phyloP scores from a whole-genome alignment of 2,113 vertebrate genomes.

The Elaphurus davidianus region DNA sequence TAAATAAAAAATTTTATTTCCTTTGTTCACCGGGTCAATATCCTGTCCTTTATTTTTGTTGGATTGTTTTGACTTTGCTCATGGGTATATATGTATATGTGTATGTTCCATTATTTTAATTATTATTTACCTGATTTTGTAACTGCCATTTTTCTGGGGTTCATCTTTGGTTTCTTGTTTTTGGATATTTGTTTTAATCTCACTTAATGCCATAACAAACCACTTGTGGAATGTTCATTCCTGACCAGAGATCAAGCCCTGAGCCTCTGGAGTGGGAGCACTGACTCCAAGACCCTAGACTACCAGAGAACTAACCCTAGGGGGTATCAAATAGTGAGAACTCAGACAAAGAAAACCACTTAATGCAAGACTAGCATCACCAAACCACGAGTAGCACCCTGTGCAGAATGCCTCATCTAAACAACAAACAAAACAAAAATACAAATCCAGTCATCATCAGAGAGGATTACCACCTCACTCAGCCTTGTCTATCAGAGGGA shows the following conservation, averaged over 20 bases:
- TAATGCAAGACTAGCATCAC: not conserved
- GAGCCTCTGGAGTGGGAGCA: not conserved
- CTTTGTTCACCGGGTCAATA: not conserved
- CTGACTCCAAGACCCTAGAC: not conserved
- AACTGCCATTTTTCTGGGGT: not conserved
- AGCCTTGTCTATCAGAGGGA: not conserved
- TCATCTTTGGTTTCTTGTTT: not conserved
- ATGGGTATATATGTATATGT: not conserved
- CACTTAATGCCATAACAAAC: not conserved
- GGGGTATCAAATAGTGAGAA: not conserved
- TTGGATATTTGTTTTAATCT: not conserved
- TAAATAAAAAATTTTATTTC: not conserved
- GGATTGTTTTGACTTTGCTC: not conserved
- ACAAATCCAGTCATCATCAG: not conserved
- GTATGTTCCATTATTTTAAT: not conserved
- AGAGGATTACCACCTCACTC: not conserved
- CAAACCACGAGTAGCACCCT: not conserved
- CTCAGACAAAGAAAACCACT: not conserved
- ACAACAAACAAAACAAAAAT: not conserved
- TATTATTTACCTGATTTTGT: not conserved
- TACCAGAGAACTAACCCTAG: not conserved
- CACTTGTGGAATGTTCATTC: not conserved
- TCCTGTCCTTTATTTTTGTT: not conserved
- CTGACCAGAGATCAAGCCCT: not conserved
- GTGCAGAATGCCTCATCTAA: not conserved